Conservation (phyloP, 2,888 invertebrate genomes). For the Polydrusus pterygomalis region DNA sequence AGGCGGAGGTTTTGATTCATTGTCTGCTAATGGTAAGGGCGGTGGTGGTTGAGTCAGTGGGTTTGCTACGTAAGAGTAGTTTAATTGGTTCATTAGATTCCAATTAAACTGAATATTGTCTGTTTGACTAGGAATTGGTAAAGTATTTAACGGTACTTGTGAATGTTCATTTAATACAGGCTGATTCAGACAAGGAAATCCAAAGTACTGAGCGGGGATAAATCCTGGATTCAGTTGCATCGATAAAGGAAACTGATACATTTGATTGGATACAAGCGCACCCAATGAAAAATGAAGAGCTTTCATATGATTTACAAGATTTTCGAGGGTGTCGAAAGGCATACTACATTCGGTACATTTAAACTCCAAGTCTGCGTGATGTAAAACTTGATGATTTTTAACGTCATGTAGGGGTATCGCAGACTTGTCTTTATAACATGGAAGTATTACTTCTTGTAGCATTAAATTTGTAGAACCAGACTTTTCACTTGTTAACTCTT, state of each 20-base stretch:
- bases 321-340: slow-evolving; percentile 32
- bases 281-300: slow-evolving; percentile 30
- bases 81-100: not conserved
- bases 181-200: not conserved
- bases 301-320: slow-evolving; percentile 36
- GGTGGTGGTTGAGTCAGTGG: not conserved
- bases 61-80: not conserved
- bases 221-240: slow-evolving; percentile 1
- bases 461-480: not conserved
- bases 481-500: too few relatives aligned
- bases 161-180: not conserved
- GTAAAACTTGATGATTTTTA: not conserved
- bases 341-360: slow-evolving; percentile 40
- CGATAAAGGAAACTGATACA: not conserved
- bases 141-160: not conserved
- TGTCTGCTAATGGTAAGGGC: not conserved
- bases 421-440: not conserved
- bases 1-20: not conserved
- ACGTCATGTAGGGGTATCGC: not conserved
- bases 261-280: not conserved
- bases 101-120: not conserved
- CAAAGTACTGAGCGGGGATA: not conserved
- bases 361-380: slow-evolving; percentile 10
- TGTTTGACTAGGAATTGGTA: not conserved
- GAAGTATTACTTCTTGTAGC: not conserved